A percentile compares a stretch with the other conserved stretches of the same genome.
Conservation (phyloP, 2,113 vertebrate genomes). For the Apeltes quadracus region DNA sequence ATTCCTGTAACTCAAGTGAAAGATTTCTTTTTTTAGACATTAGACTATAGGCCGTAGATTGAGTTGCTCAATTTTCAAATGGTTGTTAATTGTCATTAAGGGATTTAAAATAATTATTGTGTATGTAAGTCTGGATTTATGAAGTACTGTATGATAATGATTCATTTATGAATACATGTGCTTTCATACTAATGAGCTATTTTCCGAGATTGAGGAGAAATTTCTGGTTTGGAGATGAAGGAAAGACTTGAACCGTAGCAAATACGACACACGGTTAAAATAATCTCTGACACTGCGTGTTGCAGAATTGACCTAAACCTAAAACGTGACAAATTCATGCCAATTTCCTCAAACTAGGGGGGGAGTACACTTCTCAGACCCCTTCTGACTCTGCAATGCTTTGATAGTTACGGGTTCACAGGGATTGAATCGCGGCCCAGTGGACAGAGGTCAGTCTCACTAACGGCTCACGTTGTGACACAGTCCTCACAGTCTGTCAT, state of each 20-base stretch:
- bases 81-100: not conserved
- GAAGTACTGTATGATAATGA: not conserved
- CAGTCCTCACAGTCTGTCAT: constrained; percentile 33
- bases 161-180: not conserved
- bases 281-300: constrained; percentile 19
- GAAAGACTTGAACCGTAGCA: constrained; percentile 13
- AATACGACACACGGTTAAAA: constrained; percentile 2
- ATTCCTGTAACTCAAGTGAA: not conserved
- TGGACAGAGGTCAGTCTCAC: constrained; percentile 37
- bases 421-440: constrained; percentile 33
- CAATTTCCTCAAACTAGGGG: constrained; percentile 19
- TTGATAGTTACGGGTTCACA: constrained; percentile 60
- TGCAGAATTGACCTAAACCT: constrained; percentile 30
- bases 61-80: not conserved
- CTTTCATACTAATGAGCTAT: not conserved
- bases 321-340: constrained; percentile 38
- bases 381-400: constrained; percentile 44
- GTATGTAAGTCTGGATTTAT: not conserved
- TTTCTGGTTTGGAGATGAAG: constrained; percentile 7
- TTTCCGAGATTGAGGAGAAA: not conserved
- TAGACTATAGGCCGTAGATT: not conserved
- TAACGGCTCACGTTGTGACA: constrained; percentile 45
- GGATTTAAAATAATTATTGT: not conserved
- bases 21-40: not conserved
- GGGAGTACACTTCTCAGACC: constrained; percentile 13